A percentile compares a stretch with the other conserved stretches of the same genome.
These are phyloP conservation scores for Adelosebastes latens DNA, from an alignment of 2,797 vertebrate genomes.

Conservation along the genomic window DNA sequence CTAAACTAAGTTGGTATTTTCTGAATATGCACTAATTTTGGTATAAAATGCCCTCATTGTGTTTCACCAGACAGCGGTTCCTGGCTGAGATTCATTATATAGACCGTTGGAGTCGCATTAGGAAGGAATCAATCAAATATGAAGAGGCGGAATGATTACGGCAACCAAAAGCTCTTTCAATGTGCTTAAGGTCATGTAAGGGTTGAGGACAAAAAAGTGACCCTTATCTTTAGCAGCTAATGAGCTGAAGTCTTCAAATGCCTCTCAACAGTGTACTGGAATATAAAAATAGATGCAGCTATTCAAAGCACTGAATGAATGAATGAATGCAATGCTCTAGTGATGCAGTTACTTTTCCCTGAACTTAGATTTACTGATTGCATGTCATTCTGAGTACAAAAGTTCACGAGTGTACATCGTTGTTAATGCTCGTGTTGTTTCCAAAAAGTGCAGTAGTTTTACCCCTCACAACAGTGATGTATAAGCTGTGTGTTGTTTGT, in stretches of 20 bases:
- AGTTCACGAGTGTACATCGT: not conserved
- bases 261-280: not conserved
- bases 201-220: not conserved
- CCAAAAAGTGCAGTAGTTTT: slow-evolving; percentile 16
- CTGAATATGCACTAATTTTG: not conserved
- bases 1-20: not conserved
- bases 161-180: not conserved
- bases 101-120: not conserved
- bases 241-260: not conserved
- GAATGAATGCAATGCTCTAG: not conserved
- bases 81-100: not conserved
- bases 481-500: slow-evolving; percentile 44
- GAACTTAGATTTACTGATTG: not conserved
- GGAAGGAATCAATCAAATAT: not conserved
- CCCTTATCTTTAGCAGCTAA: not conserved
- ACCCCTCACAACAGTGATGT: slow-evolving; percentile 24
- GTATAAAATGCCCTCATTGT: not conserved
- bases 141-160: not conserved
- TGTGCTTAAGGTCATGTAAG: not conserved
- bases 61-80: not conserved
- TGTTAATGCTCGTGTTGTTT: slow-evolving; percentile 21
- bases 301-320: not conserved
- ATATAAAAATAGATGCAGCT: not conserved
- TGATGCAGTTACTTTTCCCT: not conserved
- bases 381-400: not conserved